Evolutionary conservation across 2,113 vertebrate genomes (phyloP).

Genomic region (Telmatochromis bifrenatus): DNA sequence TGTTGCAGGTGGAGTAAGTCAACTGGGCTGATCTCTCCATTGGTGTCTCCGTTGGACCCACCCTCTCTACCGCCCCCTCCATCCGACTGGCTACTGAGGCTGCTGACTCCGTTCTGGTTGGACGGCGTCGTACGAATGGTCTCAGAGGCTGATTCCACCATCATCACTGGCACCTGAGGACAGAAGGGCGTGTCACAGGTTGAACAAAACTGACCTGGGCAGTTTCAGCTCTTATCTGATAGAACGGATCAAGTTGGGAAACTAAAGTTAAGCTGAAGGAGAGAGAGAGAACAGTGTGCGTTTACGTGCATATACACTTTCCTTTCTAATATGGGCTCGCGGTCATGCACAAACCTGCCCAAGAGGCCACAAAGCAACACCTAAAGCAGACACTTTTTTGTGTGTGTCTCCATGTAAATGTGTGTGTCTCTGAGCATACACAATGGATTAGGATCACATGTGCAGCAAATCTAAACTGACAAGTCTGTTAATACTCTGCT

Average conservation of each 20-base stretch:
- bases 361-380: slow-evolving; percentile 48
- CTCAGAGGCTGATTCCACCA: slow-evolving; percentile 99
- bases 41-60: slow-evolving; percentile 79
- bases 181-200: neutral
- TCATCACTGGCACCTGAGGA: slow-evolving; percentile 90
- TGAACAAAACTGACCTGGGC: slow-evolving; percentile 42
- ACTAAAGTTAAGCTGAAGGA: slow-evolving; percentile 37
- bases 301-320: neutral
- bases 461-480: slow-evolving; percentile 61
- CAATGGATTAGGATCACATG: slow-evolving; percentile 43
- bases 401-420: slow-evolving; percentile 38
- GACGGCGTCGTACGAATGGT: slow-evolving; percentile 94
- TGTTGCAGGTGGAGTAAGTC: slow-evolving; percentile 97
- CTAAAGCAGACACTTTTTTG: slow-evolving; percentile 29
- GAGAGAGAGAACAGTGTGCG: slow-evolving; percentile 6
- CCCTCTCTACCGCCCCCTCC: slow-evolving; percentile 78
- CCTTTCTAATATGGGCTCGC: slow-evolving; percentile 9
- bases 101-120: slow-evolving; percentile 94
- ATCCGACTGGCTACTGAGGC: slow-evolving; percentile 89
- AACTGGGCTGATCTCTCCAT: slow-evolving; percentile 92
- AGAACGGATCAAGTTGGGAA: slow-evolving; percentile 46
- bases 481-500: slow-evolving; percentile 57
- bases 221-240: slow-evolving; percentile 29
- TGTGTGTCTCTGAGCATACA: slow-evolving; percentile 13
- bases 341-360: slow-evolving; percentile 30